A percentile compares a stretch with the other conserved stretches of the same genome.
Conservation (phyloP, 1,140 invertebrate genomes). For the Cotesia glomerata region DNA sequence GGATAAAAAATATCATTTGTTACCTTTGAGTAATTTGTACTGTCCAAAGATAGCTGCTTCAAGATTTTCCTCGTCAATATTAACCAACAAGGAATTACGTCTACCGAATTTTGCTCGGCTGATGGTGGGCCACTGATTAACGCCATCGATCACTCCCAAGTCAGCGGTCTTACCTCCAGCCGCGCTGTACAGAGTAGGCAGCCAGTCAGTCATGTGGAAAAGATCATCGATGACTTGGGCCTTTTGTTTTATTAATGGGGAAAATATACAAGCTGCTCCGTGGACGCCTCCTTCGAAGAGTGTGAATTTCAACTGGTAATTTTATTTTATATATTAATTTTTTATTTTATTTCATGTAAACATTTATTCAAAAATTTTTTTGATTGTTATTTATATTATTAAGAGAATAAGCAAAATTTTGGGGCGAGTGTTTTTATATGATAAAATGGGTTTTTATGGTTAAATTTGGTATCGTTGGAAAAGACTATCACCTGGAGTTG, state of each 20-base stretch:
- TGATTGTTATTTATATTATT: no score
- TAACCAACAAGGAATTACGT: constrained; percentile 42
- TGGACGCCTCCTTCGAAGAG: constrained; percentile 86
- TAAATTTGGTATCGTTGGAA: no score
- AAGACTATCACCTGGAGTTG: no score
- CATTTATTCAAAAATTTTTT: no score
- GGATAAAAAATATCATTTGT: not conserved
- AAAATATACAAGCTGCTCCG: constrained; percentile 81
- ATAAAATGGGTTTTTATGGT: no score
- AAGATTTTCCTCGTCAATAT: constrained; percentile 41
- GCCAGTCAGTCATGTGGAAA: constrained; percentile 86
- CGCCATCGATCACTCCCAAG: constrained; percentile 55
- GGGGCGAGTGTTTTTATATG: no score
- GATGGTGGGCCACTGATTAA: constrained; percentile 63
- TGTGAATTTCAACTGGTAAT: constrained; percentile 74
- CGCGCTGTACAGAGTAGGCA: constrained; percentile 79
- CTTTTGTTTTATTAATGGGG: constrained; percentile 68
- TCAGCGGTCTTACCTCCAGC: constrained; percentile 63
- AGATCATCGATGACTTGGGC: constrained; percentile 74
- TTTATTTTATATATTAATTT: no score
- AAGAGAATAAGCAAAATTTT: no score
- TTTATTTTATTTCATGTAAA: no score
- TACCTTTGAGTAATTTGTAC: constrained; percentile 52
- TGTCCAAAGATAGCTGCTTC: constrained; percentile 41
- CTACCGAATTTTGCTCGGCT: not conserved